Evolutionary conservation across 2,797 vertebrate species (phyloP).

Genomic region (Anomalospiza imberbis): DNA sequence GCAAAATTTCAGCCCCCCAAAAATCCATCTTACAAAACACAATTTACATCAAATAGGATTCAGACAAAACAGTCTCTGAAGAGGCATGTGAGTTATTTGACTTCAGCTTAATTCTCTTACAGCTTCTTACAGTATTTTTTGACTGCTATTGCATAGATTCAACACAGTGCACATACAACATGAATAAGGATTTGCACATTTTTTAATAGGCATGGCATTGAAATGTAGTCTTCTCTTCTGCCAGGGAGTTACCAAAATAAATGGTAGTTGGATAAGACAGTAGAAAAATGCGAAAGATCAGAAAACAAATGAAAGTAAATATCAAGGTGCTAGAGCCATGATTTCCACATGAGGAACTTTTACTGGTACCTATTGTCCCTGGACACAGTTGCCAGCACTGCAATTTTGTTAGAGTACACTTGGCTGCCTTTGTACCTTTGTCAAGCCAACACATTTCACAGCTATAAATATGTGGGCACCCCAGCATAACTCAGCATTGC

Average conservation of each 20-base stretch:
- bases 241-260: not conserved
- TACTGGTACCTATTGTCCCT: not conserved
- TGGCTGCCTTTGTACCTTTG: not conserved
- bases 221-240: not conserved
- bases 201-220: not conserved
- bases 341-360: constrained; percentile 18
- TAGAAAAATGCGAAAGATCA: not conserved
- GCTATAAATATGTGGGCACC: not conserved
- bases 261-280: not conserved
- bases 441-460: constrained; percentile 17
- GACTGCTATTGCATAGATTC: not conserved
- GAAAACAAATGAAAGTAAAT: not conserved
- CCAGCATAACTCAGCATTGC: not conserved
- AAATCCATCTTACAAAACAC: not conserved
- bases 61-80: not conserved
- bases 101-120: not conserved
- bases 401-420: not conserved
- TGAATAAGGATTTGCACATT: not conserved
- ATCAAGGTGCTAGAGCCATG: not conserved
- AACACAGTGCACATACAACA: not conserved
- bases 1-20: not conserved
- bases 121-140: not conserved
- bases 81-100: not conserved
- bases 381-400: not conserved
- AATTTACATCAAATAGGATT: not conserved